Evolutionary conservation across 2,888 invertebrate genomes (phyloP), one percentile per base, ranked within the genome.

Genomic region (Epinotia demarniana): DNA sequence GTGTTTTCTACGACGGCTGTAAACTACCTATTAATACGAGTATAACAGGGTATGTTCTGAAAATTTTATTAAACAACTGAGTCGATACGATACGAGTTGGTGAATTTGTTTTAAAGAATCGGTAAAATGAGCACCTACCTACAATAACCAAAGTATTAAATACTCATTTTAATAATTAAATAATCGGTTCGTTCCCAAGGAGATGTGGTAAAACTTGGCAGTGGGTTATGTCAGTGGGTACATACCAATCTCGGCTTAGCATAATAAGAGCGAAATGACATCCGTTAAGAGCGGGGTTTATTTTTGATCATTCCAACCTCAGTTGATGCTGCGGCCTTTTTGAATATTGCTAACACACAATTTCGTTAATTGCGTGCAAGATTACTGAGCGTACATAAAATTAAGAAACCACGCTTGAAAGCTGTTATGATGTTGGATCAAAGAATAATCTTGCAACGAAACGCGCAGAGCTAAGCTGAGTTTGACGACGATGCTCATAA

Each of bases 401-500:
- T 87, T 86, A 86, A 85, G 85, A 85, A 85, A 81, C 80, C 55
- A 79, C 77, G 74, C 71, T 71, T 76, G 80, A 74, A 81, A 79
- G 80, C 82, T 80, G 82, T 81, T 66, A 75, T 70, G 81, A 83
- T 82, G 83, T 84, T 80, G 74, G 77, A 79, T 82, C 73, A 75
- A 73, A 77, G 72, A 68, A 76, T 76, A 76, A 73, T 76, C 69
- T 76, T 33, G 85, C 85, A 83, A 85, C 85, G 85, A 85, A 87
- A 80, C 80, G 78, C 79, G 81, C 80, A 72, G 78, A 77, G 79
- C 85, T 82, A 82, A 84, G 86, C 86, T 86, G 73, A 83, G 85
- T 90, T 90, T 90, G 88, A 90, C 87, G 84, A 81, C 80, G 87
- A 88, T 84, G 83, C 82, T 83, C 85, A 86, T 92, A 92, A 92